phyloP scores from a whole-genome alignment of 2,797 vertebrate species.

The Myioborus miniatus region DNA sequence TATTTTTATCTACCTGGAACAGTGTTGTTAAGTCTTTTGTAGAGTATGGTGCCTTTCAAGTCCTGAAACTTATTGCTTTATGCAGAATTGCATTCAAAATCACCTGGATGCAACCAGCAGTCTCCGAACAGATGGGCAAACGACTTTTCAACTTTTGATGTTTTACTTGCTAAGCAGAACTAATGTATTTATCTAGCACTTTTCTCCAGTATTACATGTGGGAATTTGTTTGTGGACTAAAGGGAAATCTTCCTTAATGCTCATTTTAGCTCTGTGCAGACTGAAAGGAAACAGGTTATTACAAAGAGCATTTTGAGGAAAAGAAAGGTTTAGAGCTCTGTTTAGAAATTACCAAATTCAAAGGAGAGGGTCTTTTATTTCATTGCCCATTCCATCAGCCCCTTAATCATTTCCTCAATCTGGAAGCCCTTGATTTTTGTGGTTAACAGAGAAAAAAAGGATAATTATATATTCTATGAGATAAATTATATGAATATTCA shows the following conservation, averaged over 20 bases:
- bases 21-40: neutral
- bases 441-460: neutral
- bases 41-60: neutral
- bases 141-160: conserved; percentile 1
- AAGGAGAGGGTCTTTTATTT: neutral
- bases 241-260: neutral
- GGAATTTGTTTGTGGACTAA: neutral
- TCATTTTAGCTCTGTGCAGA: neutral
- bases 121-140: neutral
- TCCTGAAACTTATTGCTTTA: neutral
- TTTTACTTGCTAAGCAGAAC: conserved; percentile 8
- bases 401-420: neutral
- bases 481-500: conserved; percentile 40
- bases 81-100: neutral
- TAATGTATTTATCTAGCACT: neutral
- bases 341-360: neutral
- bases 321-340: neutral
- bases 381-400: neutral
- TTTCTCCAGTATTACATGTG: conserved; percentile 1
- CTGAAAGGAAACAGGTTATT: neutral
- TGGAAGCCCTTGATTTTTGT: conserved; percentile 15
- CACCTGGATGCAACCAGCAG: neutral
- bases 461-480: neutral
- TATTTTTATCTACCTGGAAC: neutral
- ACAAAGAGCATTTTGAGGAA: neutral